phyloP scores from a whole-genome alignment of 2,113 vertebrate genomes.

The Marmota monax region DNA sequence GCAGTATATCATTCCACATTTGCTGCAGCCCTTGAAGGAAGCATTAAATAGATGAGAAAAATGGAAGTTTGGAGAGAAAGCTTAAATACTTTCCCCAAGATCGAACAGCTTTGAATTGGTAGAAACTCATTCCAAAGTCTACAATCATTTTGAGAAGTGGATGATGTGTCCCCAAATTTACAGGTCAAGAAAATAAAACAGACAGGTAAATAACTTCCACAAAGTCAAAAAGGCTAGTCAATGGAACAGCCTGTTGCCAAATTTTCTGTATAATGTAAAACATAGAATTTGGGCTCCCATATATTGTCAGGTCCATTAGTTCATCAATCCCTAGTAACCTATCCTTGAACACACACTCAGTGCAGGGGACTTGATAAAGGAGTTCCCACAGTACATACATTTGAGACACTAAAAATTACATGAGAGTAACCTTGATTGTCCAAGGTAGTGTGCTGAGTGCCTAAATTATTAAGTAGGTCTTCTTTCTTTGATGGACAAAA shows the following conservation, averaged over 20 bases:
- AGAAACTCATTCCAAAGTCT: not conserved
- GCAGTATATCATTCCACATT: not conserved
- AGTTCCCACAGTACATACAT: not conserved
- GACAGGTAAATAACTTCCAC: not conserved
- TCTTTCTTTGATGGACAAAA: not conserved
- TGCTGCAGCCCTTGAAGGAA: not conserved
- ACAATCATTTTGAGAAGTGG: constrained; percentile 9
- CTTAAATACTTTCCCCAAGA: not conserved
- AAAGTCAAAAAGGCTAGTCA: not conserved
- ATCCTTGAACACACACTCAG: not conserved
- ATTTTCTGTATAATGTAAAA: not conserved
- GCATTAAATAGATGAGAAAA: constrained; percentile 14
- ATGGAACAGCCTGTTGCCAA: not conserved
- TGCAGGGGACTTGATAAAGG: not conserved
- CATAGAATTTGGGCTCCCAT: not conserved
- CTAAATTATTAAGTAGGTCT: not conserved
- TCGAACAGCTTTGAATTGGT: not conserved
- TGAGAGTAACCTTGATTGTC: not conserved
- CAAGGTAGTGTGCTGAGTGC: not conserved
- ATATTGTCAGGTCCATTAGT: not conserved
- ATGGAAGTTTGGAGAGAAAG: not conserved
- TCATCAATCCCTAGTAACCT: not conserved
- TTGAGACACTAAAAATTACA: constrained; percentile 12
- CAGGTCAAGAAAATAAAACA: constrained; percentile 19
- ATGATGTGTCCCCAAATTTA: not conserved